These are phyloP conservation scores for Phocides pigmalion DNA, from an alignment of 1,140 invertebrate species.

Conservation along the genomic window DNA sequence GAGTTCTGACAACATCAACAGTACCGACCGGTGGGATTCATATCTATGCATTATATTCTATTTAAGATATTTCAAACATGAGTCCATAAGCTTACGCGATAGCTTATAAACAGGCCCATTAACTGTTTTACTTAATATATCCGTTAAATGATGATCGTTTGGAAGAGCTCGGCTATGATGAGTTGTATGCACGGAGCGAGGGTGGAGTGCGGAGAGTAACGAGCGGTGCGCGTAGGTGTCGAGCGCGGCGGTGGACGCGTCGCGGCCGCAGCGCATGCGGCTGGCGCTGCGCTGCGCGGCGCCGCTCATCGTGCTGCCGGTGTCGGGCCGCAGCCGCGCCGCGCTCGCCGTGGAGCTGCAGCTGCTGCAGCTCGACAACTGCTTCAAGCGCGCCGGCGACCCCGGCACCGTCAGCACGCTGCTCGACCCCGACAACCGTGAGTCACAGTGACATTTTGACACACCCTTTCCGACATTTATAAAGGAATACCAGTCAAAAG, in stretches of 20 bases:
- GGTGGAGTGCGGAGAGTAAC: too few relatives aligned
- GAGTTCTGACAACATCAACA: not conserved
- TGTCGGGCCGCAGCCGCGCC: conserved; percentile 91
- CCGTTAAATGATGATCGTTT: too few relatives aligned
- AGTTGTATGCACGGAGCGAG: too few relatives aligned
- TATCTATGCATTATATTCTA: not conserved
- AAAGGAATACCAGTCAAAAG: too few relatives aligned
- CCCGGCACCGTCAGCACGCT: conserved; percentile 84
- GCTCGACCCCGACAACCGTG: conserved; percentile 52
- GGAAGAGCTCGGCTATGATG: too few relatives aligned
- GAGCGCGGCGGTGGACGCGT: conserved; percentile 36
- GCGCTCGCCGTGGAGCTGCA: conserved; percentile 93
- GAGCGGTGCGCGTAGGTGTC: conserved; percentile 55
- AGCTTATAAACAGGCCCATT: too few relatives aligned
- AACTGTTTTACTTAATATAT: too few relatives aligned
- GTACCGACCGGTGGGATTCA: too few relatives aligned
- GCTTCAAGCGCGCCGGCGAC: conserved; percentile 86
- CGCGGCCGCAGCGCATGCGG: conserved; percentile 88
- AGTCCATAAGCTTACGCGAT: not conserved
- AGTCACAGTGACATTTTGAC: conserved; percentile 26
- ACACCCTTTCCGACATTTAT: too few relatives aligned
- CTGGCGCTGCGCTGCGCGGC: conserved; percentile 87
- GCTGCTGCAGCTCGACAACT: conserved; percentile 91
- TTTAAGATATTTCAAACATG: not conserved
- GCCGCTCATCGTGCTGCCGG: conserved; percentile 94